phyloP scores from a whole-genome alignment of 2,888 invertebrate genomes.

The Ochropleura plecta region DNA sequence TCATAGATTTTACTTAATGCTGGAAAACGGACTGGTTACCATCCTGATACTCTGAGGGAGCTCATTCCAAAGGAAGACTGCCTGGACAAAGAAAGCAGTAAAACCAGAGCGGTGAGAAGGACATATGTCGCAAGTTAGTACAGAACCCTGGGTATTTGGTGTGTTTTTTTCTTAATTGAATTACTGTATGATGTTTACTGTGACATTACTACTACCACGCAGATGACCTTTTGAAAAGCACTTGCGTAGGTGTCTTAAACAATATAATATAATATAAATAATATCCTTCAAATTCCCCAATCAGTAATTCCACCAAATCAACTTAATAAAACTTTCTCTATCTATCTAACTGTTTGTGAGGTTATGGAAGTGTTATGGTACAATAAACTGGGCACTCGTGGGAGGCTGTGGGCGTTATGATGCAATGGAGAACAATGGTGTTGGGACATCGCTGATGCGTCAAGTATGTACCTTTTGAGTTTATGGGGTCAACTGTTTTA shows the following conservation, averaged over 20 bases:
- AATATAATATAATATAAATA: too few species aligned
- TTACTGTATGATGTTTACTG: not conserved
- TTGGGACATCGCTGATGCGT: constrained; percentile 59
- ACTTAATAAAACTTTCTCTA: constrained; percentile 49
- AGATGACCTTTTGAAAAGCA: constrained; percentile 15
- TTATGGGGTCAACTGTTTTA: constrained; percentile 24
- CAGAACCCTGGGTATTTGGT: too few species aligned
- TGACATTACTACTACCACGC: not conserved
- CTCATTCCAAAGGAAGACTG: too few species aligned
- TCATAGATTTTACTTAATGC: too few species aligned
- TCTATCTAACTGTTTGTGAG: constrained; percentile 3
- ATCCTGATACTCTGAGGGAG: too few species aligned
- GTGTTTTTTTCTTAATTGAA: not conserved
- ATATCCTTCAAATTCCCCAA: constrained; percentile 25
- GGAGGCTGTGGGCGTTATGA: constrained; percentile 60
- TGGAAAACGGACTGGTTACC: too few species aligned
- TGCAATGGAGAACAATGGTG: constrained; percentile 49
- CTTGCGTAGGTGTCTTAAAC: constrained; percentile 10
- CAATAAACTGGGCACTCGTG: constrained; percentile 47
- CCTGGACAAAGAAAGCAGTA: too few species aligned
- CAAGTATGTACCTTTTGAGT: constrained; percentile 18
- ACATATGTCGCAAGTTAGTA: too few species aligned
- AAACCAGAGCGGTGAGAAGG: too few species aligned
- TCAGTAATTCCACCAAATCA: constrained; percentile 20
- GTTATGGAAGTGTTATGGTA: constrained; percentile 10